Evolutionary conservation across 2,888 invertebrate genomes (phyloP), one percentile per base, ranked within the genome.

Genomic region (Harpalus rubripes): DNA sequence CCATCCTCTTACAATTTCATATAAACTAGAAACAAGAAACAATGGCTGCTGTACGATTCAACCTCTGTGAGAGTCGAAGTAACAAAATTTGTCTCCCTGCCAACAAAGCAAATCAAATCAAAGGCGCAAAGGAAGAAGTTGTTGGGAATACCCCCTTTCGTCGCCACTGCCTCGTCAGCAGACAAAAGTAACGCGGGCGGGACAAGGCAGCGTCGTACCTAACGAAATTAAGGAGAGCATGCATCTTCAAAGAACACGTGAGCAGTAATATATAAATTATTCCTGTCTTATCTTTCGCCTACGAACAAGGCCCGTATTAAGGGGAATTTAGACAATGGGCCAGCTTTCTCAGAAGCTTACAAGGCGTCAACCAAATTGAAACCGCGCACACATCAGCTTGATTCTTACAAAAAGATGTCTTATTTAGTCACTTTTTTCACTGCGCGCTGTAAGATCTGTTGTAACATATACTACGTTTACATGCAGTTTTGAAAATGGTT

Each of bases 211-310:
- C 8, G 78, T 58, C 78, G 78, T 18, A 61, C 41, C 61, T 80
- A 80, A 80, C 61, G 80, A 80, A 80, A 80, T 80, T 80, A 80
- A 80, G 80, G 80, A 80, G 61, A 80, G 61, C 80, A 80, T 80
- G 80, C 80, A 80, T 80, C 80, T 80, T 80, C 80, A 80, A 80
- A 80, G 80, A 80, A 80, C 80, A 80, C 80, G 61, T 80, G 80
- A 80, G 44, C 10, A n/a, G 65, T 80, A 80, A 80, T 80, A 61
- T 80, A 81, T 81, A 81, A 81, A 81, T 81, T 81, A 81, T 81
- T 81, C 65, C 41, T 65, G 65, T 81, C 81, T 81, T 81, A 80
- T 80, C 80, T 80, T 32, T 80, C 80, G 80, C 61, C 80, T 22
- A 16, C 76, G 44, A 39, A 15, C 39, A 39, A 2, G 68, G 68